A percentile compares a stretch with the other conserved stretches of the same genome.
Evolutionary conservation across 2,113 vertebrate genomes (phyloP).

Genomic region (Eurypyga helias): DNA sequence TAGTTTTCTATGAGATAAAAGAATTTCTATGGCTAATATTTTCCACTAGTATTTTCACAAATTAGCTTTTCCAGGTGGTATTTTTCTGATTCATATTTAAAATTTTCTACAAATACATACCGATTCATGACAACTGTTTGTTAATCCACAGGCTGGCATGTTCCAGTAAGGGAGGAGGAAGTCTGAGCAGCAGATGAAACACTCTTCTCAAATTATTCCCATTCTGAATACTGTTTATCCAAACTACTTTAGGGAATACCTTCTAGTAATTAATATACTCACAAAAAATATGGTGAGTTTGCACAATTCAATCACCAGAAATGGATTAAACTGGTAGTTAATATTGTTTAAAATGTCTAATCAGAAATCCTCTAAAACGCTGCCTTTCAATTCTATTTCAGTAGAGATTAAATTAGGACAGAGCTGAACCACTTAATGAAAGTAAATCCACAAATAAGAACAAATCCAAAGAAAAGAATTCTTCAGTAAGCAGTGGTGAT

Average conservation of each 20-base stretch:
- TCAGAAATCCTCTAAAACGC: background rate
- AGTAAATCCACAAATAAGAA: conserved; percentile 34
- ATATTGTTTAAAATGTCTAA: conserved; percentile 16
- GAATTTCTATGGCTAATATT: background rate
- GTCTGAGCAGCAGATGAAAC: background rate
- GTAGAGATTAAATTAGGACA: conserved; percentile 26
- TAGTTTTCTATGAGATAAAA: background rate
- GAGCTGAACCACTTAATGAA: conserved; percentile 13
- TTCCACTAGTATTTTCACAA: background rate
- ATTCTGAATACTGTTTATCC: background rate
- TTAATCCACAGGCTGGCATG: background rate
- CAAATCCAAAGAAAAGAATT: conserved; percentile 13
- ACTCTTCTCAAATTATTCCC: background rate
- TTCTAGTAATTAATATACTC: background rate
- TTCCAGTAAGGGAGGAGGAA: background rate
- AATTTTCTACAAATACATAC: background rate
- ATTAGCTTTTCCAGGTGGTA: background rate
- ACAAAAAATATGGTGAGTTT: background rate
- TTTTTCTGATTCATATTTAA: background rate
- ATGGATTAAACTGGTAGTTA: background rate
- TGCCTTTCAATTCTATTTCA: background rate
- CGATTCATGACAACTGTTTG: background rate
- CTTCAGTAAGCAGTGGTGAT: background rate
- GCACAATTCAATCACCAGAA: background rate
- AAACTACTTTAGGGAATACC: background rate